These are phyloP conservation scores for Frankliniella intonsa DNA, from an alignment of 2,888 invertebrate species.

Conservation along the genomic window DNA sequence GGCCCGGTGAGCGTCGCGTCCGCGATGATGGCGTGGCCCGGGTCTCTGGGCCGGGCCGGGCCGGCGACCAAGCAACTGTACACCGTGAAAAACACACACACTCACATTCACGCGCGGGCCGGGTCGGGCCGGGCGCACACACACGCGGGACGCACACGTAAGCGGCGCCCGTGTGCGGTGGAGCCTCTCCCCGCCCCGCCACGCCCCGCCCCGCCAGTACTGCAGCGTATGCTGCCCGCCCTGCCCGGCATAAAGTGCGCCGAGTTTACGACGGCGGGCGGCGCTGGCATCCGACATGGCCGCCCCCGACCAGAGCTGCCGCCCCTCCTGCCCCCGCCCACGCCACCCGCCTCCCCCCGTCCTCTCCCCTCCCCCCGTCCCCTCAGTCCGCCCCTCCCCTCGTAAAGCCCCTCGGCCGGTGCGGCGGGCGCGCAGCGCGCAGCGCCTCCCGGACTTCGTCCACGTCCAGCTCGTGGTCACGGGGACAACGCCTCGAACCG, in stretches of 20 bases:
- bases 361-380: neutral
- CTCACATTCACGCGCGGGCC: slow-evolving; percentile 37
- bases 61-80: slow-evolving; percentile 40
- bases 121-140: slow-evolving; percentile 35
- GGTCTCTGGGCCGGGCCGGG: slow-evolving; percentile 15
- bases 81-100: slow-evolving; percentile 42
- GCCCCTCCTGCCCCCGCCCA: slow-evolving; percentile 27
- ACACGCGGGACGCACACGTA: too few relatives aligned
- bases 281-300: slow-evolving; percentile 25
- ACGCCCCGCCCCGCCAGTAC: neutral
- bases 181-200: neutral
- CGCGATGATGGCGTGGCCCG: slow-evolving; percentile 28
- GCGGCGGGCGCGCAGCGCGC: too few relatives aligned
- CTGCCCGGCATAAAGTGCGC: slow-evolving; percentile 6
- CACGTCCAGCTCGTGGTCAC: too few relatives aligned
- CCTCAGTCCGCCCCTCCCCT: neutral
- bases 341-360: neutral
- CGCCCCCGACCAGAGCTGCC: slow-evolving; percentile 28
- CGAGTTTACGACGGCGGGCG: slow-evolving; percentile 18
- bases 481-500: too few relatives aligned
- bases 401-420: too few relatives aligned
- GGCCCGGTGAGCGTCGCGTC: neutral
- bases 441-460: too few relatives aligned
- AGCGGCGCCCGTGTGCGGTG: neutral
- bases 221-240: too few relatives aligned